Evolutionary conservation across 2,797 vertebrate genomes (phyloP).

Genomic region (Tangara arthus): DNA sequence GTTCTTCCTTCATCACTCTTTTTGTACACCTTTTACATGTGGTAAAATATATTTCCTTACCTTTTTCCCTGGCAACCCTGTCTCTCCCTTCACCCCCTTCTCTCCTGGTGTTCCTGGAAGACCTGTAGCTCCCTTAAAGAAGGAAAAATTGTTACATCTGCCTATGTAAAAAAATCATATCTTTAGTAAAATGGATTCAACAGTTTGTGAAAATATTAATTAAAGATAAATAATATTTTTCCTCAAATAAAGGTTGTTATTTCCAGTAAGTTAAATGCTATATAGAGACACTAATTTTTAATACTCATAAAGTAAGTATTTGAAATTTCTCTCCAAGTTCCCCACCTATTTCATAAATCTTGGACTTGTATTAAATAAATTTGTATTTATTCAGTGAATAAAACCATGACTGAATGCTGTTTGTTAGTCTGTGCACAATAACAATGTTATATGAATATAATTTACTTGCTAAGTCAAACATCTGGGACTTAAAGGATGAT

Average conservation of each 20-base stretch:
- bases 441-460: background rate
- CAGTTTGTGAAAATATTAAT: background rate
- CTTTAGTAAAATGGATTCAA: background rate
- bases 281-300: background rate
- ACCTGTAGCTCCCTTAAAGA: conserved; percentile 80
- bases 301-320: background rate
- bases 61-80: conserved; percentile 79
- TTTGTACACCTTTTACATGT: background rate
- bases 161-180: background rate
- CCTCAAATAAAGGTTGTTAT: background rate
- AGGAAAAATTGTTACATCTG: background rate
- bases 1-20: background rate
- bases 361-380: background rate
- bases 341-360: background rate
- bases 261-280: background rate
- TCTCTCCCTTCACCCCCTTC: conserved; percentile 76
- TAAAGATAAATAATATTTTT: background rate
- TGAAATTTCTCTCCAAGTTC: background rate
- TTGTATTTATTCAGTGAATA: background rate
- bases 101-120: conserved; percentile 73
- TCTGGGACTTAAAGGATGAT: background rate
- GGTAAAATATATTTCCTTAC: conserved; percentile 55
- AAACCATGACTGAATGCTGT: background rate
- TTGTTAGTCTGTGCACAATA: background rate
- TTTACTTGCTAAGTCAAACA: background rate